Conservation (phyloP, 2,888 invertebrate species). For the Euspilapteryx auroguttella region DNA sequence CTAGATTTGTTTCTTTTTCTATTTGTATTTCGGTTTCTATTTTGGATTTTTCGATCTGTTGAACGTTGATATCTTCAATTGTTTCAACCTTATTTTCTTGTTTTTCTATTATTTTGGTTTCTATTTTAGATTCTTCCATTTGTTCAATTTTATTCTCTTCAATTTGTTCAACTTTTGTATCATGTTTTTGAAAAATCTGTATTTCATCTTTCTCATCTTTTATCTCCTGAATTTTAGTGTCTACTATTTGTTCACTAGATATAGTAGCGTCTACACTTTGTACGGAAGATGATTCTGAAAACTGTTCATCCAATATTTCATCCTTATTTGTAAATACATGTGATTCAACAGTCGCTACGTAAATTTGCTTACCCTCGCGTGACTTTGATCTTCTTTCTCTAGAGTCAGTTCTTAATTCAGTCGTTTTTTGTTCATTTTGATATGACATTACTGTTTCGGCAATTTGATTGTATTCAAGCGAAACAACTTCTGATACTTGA, state of each 20-base stretch:
- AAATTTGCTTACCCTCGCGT: constrained; percentile 25
- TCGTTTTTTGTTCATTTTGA: constrained; percentile 5
- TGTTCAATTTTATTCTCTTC: no score
- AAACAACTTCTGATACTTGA: background rate
- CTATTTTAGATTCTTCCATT: no score
- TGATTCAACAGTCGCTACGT: constrained; percentile 42
- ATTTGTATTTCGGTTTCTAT: no score
- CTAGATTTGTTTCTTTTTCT: constrained; percentile 4
- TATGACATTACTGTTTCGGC: constrained; percentile 9
- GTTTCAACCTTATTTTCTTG: no score
- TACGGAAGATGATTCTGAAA: constrained; percentile 21
- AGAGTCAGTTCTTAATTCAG: constrained; percentile 13
- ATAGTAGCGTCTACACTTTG: constrained; percentile 19
- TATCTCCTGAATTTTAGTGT: no score
- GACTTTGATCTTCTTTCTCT: constrained; percentile 13
- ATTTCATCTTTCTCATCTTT: no score
- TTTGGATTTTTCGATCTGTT: no score
- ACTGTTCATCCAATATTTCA: constrained; percentile 27
- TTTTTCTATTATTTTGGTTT: no score
- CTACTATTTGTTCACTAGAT: no score
- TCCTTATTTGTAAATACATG: constrained; percentile 45
- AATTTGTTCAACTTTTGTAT: no score
- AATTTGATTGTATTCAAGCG: constrained; percentile 8
- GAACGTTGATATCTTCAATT: no score
- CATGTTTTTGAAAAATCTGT: no score